Evolutionary conservation across 2,797 vertebrate species (phyloP).

Genomic region (Psittacula derbiana): DNA sequence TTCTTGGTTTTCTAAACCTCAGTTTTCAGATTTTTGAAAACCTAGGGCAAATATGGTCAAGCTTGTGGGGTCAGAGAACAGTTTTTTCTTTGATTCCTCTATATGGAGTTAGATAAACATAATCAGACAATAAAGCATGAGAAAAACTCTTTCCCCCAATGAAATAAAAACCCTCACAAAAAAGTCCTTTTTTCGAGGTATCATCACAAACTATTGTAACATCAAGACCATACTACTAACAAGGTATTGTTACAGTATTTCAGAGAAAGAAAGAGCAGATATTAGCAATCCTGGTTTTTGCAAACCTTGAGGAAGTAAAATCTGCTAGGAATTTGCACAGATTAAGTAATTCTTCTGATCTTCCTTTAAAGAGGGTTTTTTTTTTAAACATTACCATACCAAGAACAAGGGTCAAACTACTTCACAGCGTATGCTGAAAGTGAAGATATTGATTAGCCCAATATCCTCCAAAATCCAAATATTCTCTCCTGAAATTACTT

Average conservation of each 20-base stretch:
- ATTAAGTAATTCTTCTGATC: background rate
- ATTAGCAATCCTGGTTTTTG: background rate
- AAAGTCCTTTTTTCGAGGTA: background rate
- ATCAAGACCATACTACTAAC: background rate
- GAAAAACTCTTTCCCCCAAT: background rate
- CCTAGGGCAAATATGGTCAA: background rate
- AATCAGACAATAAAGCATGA: background rate
- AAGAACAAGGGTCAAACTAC: background rate
- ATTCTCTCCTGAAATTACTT: background rate
- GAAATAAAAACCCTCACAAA: background rate
- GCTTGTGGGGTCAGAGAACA: background rate
- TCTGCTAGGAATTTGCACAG: background rate
- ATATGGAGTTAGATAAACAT: background rate
- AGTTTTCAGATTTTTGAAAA: background rate
- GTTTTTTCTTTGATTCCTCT: background rate
- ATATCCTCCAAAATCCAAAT: background rate
- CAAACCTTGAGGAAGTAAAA: background rate
- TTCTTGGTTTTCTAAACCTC: background rate
- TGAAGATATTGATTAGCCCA: background rate
- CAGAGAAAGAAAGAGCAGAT: background rate
- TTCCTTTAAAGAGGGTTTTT: background rate
- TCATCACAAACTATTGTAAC: background rate
- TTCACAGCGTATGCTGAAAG: background rate
- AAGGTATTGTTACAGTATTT: background rate
- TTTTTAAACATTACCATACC: background rate